Evolutionary conservation across 2,113 vertebrate species (phyloP), one percentile per base, ranked within the genome.

Genomic region (Gambusia affinis): DNA sequence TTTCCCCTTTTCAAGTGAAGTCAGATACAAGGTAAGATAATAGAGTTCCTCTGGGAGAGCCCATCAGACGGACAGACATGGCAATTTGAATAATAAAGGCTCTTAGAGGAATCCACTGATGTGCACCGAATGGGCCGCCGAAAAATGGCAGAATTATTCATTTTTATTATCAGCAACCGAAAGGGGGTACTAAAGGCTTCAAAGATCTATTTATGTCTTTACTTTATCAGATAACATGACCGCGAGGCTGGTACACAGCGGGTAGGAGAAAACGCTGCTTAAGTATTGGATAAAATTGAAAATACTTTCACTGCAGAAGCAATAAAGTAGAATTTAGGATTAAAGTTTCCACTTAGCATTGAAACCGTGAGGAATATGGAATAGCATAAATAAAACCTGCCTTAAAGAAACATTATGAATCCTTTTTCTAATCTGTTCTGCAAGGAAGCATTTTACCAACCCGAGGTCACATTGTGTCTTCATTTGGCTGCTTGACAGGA

Each of bases 51-150:
- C 66, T 29, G 78, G 79, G 77, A 76, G 67, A 37, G 77, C 42
- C 84, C 60, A 15, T 78, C 71, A 90, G 92, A 93, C 74, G 80
- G 91, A 90, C 91, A 85, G 85, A 82, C 70, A 54, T 27, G 60
- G 78, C 83, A 85, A 91, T 92, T 87, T 91, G 60, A 80, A 85
- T 90, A 93, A 92, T 89, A 83, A 91, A 88, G 60, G 78, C 66
- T 81, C 87, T 86, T 85, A 42, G 81, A 74, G 81, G 84, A 84
- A 73, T 72, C 31, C 65, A 68, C 70, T 75, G 78, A 82, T 69
- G 42, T 64, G 75, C 64, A 80, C 78, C 75, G 76, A 31, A 72
- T 83, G 87, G 62, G 67, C 70, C 30, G 54, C 66, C 64, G 35
- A 84, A 76, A 86, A 80, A 60, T 15, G 54, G 73, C 72, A 75